Conservation (phyloP, 2,888 invertebrate species). For the Sinhomidia bicolor region DNA sequence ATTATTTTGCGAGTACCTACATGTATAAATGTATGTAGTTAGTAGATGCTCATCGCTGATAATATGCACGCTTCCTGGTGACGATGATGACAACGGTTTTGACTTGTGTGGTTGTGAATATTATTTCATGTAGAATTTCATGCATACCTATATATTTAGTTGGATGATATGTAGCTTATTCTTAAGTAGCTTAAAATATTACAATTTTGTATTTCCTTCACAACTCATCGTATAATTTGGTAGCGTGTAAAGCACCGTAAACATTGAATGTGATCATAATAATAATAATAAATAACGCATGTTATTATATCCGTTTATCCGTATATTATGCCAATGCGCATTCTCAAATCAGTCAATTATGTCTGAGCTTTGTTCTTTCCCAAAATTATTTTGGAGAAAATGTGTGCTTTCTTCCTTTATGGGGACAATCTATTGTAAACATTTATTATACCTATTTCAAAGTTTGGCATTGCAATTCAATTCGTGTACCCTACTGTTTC, state of each 20-base stretch:
- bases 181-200: constrained; percentile 34
- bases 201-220: constrained; percentile 7
- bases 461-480: too few relatives aligned
- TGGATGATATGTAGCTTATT: too few relatives aligned
- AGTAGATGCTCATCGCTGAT: neutral
- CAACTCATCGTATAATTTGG: neutral
- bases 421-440: too few relatives aligned
- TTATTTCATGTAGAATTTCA: constrained; percentile 18
- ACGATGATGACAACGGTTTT: constrained; percentile 37
- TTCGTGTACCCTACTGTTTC: too few relatives aligned
- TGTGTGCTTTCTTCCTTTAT: too few relatives aligned
- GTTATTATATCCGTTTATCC: neutral
- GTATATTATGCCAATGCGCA: too few relatives aligned
- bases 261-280: neutral
- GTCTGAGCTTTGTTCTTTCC: too few relatives aligned
- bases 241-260: constrained; percentile 12
- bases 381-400: too few relatives aligned
- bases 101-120: constrained; percentile 38
- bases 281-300: constrained; percentile 13
- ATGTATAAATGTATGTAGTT: neutral
- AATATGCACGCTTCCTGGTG: constrained; percentile 37
- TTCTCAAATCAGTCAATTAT: too few relatives aligned
- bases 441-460: too few relatives aligned
- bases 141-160: neutral
- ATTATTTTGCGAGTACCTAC: too few relatives aligned